These are phyloP conservation scores for Hystrix brachyura DNA, from an alignment of 2,113 vertebrate genomes.

Conservation along the genomic window DNA sequence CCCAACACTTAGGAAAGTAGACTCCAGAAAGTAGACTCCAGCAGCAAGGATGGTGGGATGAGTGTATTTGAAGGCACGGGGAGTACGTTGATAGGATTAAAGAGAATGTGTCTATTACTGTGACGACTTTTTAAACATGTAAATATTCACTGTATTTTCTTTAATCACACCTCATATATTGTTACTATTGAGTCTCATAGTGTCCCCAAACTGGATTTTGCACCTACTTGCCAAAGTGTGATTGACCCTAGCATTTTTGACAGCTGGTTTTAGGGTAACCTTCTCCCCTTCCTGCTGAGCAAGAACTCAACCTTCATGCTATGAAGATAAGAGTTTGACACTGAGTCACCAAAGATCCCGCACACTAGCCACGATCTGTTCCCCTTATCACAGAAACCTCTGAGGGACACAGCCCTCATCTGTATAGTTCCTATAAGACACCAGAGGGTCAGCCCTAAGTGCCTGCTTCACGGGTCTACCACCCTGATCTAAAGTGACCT, in stretches of 20 bases:
- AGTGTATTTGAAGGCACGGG: not conserved
- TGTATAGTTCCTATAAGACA: not conserved
- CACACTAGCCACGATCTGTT: fast-evolving
- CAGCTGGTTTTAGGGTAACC: not conserved
- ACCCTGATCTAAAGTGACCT: no score
- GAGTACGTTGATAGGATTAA: not conserved
- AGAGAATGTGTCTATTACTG: not conserved
- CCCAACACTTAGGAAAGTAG: not conserved
- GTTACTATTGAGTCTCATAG: no score
- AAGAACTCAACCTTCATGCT: not conserved
- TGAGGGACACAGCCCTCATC: not conserved
- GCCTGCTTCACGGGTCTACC: fast-evolving
- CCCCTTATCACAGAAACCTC: not conserved
- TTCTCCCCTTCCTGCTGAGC: not conserved
- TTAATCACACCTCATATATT: not conserved
- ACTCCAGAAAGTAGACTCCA: not conserved
- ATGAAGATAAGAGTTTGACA: not conserved
- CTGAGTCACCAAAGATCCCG: not conserved
- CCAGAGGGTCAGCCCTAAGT: not conserved
- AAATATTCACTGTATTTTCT: not conserved
- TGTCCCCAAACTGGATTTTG: not conserved
- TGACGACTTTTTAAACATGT: not conserved
- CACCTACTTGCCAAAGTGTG: not conserved
- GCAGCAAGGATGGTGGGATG: not conserved
- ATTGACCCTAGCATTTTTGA: not conserved